Percentiles rank a stretch among this genome's conserved stretches.
These are phyloP conservation scores for Tapera naevia DNA, from an alignment of 2,797 vertebrate species.

Conservation along the genomic window DNA sequence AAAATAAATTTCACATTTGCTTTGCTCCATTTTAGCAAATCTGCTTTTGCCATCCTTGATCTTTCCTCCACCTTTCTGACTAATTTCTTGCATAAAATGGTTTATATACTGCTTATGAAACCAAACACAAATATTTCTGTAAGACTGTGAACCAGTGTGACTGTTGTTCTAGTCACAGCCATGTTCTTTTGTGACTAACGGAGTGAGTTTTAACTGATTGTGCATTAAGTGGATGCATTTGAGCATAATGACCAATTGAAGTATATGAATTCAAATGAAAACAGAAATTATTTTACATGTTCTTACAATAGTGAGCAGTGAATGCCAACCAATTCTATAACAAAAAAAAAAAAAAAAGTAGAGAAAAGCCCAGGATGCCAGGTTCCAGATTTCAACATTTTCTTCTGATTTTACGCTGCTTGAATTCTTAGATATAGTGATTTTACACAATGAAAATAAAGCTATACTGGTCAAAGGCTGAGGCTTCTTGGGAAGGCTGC, in stretches of 20 bases:
- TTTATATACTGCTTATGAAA: background rate
- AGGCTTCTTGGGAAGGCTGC: background rate
- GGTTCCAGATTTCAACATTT: background rate
- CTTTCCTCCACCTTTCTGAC: background rate
- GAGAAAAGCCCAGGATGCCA: background rate
- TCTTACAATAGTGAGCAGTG: background rate
- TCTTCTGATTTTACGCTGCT: background rate
- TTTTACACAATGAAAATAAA: background rate
- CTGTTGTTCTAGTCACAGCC: background rate
- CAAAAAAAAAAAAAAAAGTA: background rate
- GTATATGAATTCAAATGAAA: background rate
- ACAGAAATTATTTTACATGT: background rate
- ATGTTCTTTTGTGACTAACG: background rate
- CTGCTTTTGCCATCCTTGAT: background rate
- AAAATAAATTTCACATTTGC: background rate
- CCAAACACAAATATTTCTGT: background rate
- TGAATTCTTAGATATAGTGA: background rate
- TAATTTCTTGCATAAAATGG: background rate
- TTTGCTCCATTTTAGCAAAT: background rate
- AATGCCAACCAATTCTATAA: background rate
- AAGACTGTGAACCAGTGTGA: background rate
- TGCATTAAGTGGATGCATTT: background rate
- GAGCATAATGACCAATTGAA: background rate
- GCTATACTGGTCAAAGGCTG: background rate
- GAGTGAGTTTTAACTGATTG: background rate